These are phyloP conservation scores for Recurvirostra avosetta DNA, from an alignment of 2,113 vertebrate species.

Conservation along the genomic window DNA sequence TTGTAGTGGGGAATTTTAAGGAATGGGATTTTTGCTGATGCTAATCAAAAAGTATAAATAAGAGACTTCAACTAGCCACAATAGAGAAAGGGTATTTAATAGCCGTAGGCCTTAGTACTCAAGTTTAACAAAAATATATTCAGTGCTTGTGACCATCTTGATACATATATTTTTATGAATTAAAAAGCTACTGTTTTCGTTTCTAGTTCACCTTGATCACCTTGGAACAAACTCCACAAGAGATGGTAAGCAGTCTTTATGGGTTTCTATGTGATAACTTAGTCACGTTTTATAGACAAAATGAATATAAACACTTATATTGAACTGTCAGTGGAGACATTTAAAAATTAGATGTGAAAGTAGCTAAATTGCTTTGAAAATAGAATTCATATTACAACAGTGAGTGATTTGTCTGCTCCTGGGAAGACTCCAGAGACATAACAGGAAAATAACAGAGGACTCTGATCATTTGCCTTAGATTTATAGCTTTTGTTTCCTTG, in stretches of 20 bases:
- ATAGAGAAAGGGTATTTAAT: neutral
- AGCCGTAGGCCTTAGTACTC: neutral
- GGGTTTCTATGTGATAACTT: neutral
- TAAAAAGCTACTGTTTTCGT: neutral
- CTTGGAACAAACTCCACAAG: neutral
- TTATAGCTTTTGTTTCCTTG: conserved; percentile 62
- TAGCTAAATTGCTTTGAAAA: neutral
- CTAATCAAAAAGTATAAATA: neutral
- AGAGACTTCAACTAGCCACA: neutral
- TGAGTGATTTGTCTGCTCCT: neutral
- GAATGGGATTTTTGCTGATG: neutral
- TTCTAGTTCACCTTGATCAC: conserved; percentile 27
- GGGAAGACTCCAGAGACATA: conserved; percentile 26
- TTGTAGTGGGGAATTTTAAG: neutral
- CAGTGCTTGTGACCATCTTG: neutral
- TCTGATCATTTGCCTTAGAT: conserved; percentile 25
- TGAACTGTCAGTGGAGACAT: neutral
- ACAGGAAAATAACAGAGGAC: conserved; percentile 21
- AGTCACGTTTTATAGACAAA: neutral
- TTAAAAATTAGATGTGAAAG: conserved; percentile 4
- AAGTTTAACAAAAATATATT: neutral
- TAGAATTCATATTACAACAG: neutral
- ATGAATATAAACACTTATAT: neutral
- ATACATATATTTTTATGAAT: neutral
- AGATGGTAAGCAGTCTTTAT: conserved; percentile 53